Evolutionary conservation across 2,888 invertebrate genomes (phyloP).

Genomic region (Lypha dubia): DNA sequence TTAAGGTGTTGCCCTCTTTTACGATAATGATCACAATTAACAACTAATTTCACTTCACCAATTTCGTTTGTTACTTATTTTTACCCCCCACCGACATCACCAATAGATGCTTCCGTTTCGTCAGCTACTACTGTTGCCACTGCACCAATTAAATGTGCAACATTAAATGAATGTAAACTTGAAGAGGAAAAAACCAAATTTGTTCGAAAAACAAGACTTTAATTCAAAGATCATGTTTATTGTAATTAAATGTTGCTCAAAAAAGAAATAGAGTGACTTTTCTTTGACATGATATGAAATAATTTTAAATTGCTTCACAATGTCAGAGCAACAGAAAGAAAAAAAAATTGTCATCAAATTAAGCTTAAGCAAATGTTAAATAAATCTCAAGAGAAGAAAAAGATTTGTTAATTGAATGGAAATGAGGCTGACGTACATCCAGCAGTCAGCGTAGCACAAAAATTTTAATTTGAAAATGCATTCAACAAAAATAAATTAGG

Average conservation of each 20-base stretch:
- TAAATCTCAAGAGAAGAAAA: conserved; percentile 1
- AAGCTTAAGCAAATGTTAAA: neutral
- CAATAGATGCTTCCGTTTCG: conserved; percentile 34
- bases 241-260: conserved; percentile 49
- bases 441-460: neutral
- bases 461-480: too few relatives aligned
- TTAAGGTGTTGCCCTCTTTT: conserved; percentile 63
- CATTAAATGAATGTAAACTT: conserved; percentile 37
- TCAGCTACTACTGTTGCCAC: neutral
- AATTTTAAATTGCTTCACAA: conserved; percentile 46
- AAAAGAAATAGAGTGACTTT: conserved; percentile 55
- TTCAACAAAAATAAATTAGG: too few relatives aligned
- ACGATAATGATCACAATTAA: conserved; percentile 70
- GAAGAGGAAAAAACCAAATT: neutral
- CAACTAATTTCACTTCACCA: conserved; percentile 68
- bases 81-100: too few relatives aligned
- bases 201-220: neutral
- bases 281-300: conserved; percentile 56
- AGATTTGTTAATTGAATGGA: conserved; percentile 6
- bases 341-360: conserved; percentile 42
- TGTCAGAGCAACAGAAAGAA: too few relatives aligned
- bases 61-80: conserved; percentile 34
- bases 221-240: conserved; percentile 53
- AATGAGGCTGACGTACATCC: conserved; percentile 6
- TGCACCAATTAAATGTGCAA: conserved; percentile 52